Base-by-base conservation (phyloP, 2,113 vertebrate genomes). In the Sinocyclocheilus maitianheensis region DNA sequence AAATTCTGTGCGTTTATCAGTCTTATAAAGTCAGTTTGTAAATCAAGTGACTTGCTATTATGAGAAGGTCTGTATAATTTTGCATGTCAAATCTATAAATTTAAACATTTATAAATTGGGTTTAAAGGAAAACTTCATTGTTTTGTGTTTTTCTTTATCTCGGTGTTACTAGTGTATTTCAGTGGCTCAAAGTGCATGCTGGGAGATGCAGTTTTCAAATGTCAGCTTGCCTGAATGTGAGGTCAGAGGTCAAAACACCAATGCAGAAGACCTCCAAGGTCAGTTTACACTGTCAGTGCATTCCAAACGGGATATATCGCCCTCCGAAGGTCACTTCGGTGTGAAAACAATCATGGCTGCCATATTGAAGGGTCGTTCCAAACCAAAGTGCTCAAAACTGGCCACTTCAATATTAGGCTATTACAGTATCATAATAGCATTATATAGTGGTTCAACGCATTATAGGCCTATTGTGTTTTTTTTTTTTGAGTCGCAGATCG, bases 121-220 rank as follows among this genome's bases (percentile, higher is more conserved):
- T 51, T 76, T 76, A 48, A 76, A 76, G 6, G 1, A 76, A 76
- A 76, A 76, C 40, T 5, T 43, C 1, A 75, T 26, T n/a, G 46
- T 43, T 75, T 26, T 24, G n/a, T 75, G 22, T 18, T 46, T 46
- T 48, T 48, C 46, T 12, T 48, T 48, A 48, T 48, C 46, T 48
- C 2, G 11, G n/a, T 76, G n/a, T 30, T 74, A 43, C 37, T n/a
- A 20, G 51, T 34, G 9, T 55, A 20, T 51, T 48, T 67, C 62
- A 69, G 16, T 18, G 24, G n/a, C 24, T 53, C 26, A 40, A 12
- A 46, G 22, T 85, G 84, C 63, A 78, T 51, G 40, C 75, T 85
- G 79, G 84, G 84, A 85, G 48, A 40, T 83, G 87, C 69, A 79
- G 63, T 85, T 77, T 72, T 67, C n/a, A 24, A 58, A 80, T 65